These are phyloP conservation scores for Dryomyza anilis DNA, from an alignment of 2,888 invertebrate species.

Conservation along the genomic window DNA sequence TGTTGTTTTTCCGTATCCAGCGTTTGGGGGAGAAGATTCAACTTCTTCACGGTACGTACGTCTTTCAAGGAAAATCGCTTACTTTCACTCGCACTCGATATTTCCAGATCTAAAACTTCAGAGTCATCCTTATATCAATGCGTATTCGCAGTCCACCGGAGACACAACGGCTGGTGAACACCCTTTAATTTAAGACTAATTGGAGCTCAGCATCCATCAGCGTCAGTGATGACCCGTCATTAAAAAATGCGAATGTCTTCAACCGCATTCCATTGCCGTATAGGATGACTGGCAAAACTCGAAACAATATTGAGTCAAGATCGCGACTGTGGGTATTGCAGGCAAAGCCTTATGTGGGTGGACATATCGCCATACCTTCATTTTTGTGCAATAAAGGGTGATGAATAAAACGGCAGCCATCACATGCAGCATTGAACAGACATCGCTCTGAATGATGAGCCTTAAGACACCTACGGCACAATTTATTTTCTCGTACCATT, in stretches of 20 bases:
- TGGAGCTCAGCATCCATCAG: slow-evolving; percentile 19
- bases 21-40: not conserved
- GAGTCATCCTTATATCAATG: not conserved
- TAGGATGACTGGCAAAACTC: slow-evolving; percentile 30
- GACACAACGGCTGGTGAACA: slow-evolving; percentile 21
- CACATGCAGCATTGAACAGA: slow-evolving; percentile 15
- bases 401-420: slow-evolving; percentile 15
- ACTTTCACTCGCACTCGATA: not conserved
- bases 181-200: slow-evolving; percentile 24
- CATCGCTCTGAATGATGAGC: slow-evolving; percentile 19
- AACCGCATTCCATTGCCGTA: slow-evolving; percentile 25
- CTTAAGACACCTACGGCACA: slow-evolving; percentile 25
- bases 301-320: slow-evolving; percentile 19
- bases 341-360: not conserved
- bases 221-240: slow-evolving; percentile 29
- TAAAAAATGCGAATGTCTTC: slow-evolving; percentile 32
- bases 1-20: not conserved
- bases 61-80: not conserved
- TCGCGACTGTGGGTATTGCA: not conserved
- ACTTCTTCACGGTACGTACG: not conserved
- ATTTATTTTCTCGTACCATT: slow-evolving; percentile 11
- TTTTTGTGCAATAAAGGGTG: slow-evolving; percentile 26
- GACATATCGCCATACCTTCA: not conserved
- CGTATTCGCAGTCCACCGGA: slow-evolving; percentile 19
- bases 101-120: not conserved